These are phyloP conservation scores for Nymphalis polychloros DNA, from an alignment of 2,888 invertebrate genomes.

Conservation along the genomic window DNA sequence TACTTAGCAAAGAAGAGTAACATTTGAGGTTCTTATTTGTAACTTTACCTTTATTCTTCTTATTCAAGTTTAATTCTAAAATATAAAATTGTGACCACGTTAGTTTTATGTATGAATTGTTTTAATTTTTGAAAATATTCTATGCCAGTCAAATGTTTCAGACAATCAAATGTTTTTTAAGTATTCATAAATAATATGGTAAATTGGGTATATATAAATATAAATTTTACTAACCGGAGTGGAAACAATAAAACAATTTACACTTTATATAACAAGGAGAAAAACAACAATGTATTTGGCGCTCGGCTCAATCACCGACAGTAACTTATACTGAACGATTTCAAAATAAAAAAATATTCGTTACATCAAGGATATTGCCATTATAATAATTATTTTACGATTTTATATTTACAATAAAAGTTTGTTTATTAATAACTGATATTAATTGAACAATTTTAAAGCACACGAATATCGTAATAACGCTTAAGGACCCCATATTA, in stretches of 20 bases:
- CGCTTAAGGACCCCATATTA: slow-evolving; percentile 21
- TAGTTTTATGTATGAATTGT: too few relatives aligned
- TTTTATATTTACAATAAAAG: slow-evolving; percentile 30
- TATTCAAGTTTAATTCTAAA: too few relatives aligned
- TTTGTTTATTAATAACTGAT: slow-evolving; percentile 26
- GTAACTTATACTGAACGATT: slow-evolving; percentile 22
- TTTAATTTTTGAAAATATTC: too few relatives aligned
- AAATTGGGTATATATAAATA: not conserved
- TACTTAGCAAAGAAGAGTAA: slow-evolving; percentile 53
- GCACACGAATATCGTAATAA: slow-evolving; percentile 24
- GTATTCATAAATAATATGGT: too few relatives aligned
- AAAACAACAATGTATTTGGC: slow-evolving; percentile 13
- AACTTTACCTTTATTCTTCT: too few relatives aligned
- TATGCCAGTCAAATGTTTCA: too few relatives aligned
- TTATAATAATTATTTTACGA: slow-evolving; percentile 23
- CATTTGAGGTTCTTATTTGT: not conserved
- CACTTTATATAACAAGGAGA: slow-evolving; percentile 18
- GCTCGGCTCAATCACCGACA: slow-evolving; percentile 18
- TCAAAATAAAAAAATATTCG: slow-evolving; percentile 30
- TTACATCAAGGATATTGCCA: slow-evolving; percentile 24
- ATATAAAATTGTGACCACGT: too few relatives aligned
- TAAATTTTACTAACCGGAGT: slow-evolving; percentile 53
- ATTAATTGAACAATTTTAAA: slow-evolving; percentile 27
- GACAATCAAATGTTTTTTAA: too few relatives aligned
- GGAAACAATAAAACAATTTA: slow-evolving; percentile 32